Conservation (phyloP, 2,888 invertebrate genomes). For the Chesias legatella region DNA sequence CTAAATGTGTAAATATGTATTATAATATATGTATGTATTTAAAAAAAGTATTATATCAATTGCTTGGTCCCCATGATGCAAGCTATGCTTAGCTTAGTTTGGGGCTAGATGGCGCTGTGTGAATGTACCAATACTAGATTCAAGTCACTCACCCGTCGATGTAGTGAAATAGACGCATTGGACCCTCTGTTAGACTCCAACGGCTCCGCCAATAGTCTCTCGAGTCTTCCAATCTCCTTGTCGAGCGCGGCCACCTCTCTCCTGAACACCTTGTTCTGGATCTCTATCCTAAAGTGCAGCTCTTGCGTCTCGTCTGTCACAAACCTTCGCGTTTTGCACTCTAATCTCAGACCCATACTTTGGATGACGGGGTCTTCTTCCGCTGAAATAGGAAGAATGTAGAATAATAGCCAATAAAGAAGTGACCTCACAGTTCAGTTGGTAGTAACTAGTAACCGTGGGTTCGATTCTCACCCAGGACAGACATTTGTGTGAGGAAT, state of each 20-base stretch:
- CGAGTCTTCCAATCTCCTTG: constrained; percentile 87
- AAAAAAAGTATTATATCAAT: too few species aligned
- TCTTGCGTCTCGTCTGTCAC: constrained; percentile 91
- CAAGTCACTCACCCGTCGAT: constrained; percentile 49
- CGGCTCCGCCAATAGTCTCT: constrained; percentile 84
- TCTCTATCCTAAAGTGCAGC: constrained; percentile 91
- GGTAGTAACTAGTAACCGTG: background rate
- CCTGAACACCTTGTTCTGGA: constrained; percentile 94
- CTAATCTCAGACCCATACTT: constrained; percentile 92
- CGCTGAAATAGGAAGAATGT: constrained; percentile 55
- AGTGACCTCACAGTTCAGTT: background rate
- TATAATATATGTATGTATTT: too few species aligned
- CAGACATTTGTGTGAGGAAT: too few species aligned
- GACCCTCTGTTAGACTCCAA: constrained; percentile 71
- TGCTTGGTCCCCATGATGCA: too few species aligned
- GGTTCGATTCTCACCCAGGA: too few species aligned
- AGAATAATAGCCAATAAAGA: too few species aligned
- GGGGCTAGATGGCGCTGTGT: too few species aligned
- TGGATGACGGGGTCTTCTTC: constrained; percentile 91
- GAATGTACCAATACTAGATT: too few species aligned
- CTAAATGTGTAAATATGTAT: too few species aligned
- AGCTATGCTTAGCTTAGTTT: too few species aligned
- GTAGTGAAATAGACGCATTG: constrained; percentile 65
- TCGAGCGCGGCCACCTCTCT: constrained; percentile 90
- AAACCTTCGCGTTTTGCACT: constrained; percentile 92